Conservation (phyloP, 2,113 vertebrate genomes). For the Xenus cinereus region DNA sequence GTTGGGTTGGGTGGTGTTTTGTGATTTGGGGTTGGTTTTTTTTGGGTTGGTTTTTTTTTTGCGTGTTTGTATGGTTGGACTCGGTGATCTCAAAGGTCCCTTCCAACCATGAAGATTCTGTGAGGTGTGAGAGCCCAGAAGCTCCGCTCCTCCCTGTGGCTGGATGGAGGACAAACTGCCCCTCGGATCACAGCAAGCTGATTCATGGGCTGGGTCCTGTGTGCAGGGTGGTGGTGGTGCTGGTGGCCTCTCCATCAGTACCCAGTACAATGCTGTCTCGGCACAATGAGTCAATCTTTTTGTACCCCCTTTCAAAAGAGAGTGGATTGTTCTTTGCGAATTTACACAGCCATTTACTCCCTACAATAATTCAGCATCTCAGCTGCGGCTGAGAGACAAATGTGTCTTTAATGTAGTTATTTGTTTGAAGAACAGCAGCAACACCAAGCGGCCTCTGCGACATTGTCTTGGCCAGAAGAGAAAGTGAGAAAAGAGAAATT, state of each 20-base stretch:
- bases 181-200: fast-evolving
- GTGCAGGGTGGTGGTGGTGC: neutral
- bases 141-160: neutral
- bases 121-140: neutral
- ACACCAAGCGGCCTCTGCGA: neutral
- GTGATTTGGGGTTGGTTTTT: too few species aligned
- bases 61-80: too few species aligned
- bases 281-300: neutral
- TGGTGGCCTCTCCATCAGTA: neutral
- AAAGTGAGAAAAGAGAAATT: neutral
- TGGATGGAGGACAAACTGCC: neutral
- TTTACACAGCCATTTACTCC: neutral
- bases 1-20: too few species aligned
- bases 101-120: too few species aligned
- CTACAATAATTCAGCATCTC: neutral
- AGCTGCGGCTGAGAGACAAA: neutral
- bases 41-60: too few species aligned
- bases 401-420: neutral
- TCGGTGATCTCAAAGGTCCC: too few species aligned
- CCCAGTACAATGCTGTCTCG: fast-evolving
- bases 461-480: neutral
- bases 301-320: neutral
- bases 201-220: neutral
- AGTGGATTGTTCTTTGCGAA: neutral
- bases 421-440: neutral